Percentiles rank a stretch among this genome's conserved stretches.
Conservation (phyloP, 2,888 invertebrate genomes). For the Apamea anceps region DNA sequence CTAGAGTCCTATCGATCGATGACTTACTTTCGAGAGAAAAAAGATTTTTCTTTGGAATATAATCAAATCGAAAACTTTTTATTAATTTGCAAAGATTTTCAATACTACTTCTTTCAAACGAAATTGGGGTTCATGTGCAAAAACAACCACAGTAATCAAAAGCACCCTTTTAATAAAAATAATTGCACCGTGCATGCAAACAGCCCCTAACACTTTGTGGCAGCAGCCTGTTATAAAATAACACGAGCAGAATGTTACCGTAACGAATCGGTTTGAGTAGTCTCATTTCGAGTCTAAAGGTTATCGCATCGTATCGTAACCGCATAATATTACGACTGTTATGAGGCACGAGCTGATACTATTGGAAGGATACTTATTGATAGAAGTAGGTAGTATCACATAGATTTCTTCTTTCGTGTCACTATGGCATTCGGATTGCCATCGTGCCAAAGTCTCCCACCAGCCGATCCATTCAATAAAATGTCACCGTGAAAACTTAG, state of each 20-base stretch:
- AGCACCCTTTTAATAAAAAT: not conserved
- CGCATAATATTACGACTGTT: constrained; percentile 52
- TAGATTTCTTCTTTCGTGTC: not conserved
- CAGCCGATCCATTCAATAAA: too few species aligned
- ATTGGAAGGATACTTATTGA: constrained; percentile 7
- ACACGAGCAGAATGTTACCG: constrained; percentile 59
- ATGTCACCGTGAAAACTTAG: too few species aligned
- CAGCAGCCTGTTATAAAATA: constrained; percentile 57
- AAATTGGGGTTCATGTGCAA: not conserved
- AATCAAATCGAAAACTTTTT: not conserved
- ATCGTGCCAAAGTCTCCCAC: not conserved
- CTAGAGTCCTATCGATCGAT: not conserved
- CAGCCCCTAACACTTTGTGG: constrained; percentile 25
- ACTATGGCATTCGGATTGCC: not conserved
- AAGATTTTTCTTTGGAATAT: not conserved
- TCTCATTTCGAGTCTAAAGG: constrained; percentile 61
- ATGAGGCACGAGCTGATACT: constrained; percentile 27
- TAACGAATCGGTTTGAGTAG: constrained; percentile 63
- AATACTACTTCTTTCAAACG: not conserved
- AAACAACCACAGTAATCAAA: not conserved
- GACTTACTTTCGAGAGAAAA: too few species aligned
- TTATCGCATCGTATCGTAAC: constrained; percentile 58
- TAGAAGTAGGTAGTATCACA: not conserved
- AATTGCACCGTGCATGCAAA: not conserved
- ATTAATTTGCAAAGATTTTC: not conserved